Percentiles rank a stretch among this genome's conserved stretches.
Conservation (phyloP, 2,888 invertebrate genomes). For the Leptinotarsa haldemani region DNA sequence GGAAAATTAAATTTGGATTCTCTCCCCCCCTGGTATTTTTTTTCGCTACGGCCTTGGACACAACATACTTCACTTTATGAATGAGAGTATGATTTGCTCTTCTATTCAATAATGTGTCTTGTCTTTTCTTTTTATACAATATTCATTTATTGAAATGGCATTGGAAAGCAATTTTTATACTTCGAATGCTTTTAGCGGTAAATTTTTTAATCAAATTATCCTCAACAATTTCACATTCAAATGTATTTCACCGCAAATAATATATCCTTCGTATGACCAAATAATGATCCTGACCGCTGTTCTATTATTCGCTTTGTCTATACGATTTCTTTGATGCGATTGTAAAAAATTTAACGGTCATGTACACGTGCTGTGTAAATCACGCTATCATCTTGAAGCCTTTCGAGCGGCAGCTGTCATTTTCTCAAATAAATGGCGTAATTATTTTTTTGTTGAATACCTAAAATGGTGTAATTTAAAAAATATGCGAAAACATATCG, state of each 20-base stretch:
- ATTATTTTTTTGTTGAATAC: slow-evolving; percentile 26
- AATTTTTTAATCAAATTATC: neutral
- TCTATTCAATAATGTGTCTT: too few relatives aligned
- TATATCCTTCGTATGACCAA: neutral
- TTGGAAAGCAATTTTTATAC: neutral
- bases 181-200: neutral
- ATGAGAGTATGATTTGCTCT: too few relatives aligned
- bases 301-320: slow-evolving; percentile 16
- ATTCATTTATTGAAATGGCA: too few relatives aligned
- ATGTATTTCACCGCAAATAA: slow-evolving; percentile 3
- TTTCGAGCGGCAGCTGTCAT: slow-evolving; percentile 29
- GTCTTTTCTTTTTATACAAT: too few relatives aligned
- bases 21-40: too few relatives aligned
- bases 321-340: slow-evolving; percentile 5
- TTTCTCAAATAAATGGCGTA: slow-evolving; percentile 18
- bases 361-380: slow-evolving; percentile 26
- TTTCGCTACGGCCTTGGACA: too few relatives aligned
- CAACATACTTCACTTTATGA: too few relatives aligned
- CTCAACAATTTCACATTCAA: neutral
- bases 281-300: slow-evolving; percentile 6
- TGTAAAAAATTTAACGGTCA: slow-evolving; percentile 12
- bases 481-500: slow-evolving; percentile 24
- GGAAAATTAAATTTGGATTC: too few relatives aligned
- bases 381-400: slow-evolving; percentile 25
- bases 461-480: slow-evolving; percentile 23